Base-by-base conservation (phyloP, 2,797 vertebrate species). In the Australoheros facetus region DNA sequence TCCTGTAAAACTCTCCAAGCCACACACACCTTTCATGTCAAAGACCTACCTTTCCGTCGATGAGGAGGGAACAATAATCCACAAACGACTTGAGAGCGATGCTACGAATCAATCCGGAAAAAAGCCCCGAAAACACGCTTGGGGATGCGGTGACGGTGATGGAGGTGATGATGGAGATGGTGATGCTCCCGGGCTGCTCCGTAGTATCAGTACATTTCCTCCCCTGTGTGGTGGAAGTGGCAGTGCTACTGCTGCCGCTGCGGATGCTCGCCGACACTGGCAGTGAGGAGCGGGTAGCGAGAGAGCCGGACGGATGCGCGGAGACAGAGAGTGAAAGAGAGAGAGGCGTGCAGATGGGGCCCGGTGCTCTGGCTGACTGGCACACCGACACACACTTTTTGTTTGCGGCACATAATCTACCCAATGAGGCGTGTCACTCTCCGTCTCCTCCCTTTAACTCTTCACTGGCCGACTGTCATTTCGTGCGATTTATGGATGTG, bases 351-450 rank as follows among this genome's bases (percentile, higher is more conserved):
- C 97, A 97, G 97, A 97, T 96, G 97, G 97, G 96, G 94, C 95
- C 86, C 96, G 95, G 87, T 93, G 96, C 96, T 97, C 95, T 97
- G 96, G 95, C 96, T 96, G 96, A 95, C 96, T 96, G 97, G 95
- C 97, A 96, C 96, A 94, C 96, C 95, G 96, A 96, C 97, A 96
- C 97, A 97, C 97, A 98, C 97, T 97, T 98, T 99, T 98, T 99
- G 98, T 99, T 97, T 97, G 97, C 97, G 89, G 96, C 97, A 96
- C 97, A 97, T 98, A 97, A 98, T 98, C 97, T 97, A 96, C 96
- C 96, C 97, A 98, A 97, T 98, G 97, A 98, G 97, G 97, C 97
- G 97, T 98, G 97, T 97, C 97, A 96, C 96, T 96, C 95, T 93
- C 90, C 95, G 96, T 96, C 97, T 96, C 97, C 97, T 96, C 97